Percentiles rank a stretch among this genome's conserved stretches.
Evolutionary conservation across 2,888 invertebrate genomes (phyloP).

Genomic region (Pollenia angustigena): DNA sequence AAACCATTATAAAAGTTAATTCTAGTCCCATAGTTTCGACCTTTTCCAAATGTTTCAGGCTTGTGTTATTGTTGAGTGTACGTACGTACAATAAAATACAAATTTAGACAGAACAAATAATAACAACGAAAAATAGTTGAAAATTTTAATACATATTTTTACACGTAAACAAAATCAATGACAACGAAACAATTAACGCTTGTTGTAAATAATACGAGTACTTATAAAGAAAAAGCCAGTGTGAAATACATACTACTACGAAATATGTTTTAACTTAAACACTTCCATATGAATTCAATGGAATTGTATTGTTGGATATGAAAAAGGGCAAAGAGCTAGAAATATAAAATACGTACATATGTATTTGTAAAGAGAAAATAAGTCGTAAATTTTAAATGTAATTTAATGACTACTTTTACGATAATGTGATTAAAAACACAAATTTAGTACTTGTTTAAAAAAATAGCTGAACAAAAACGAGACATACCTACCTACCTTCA

Average conservation of each 20-base stretch:
- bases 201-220: conserved; percentile 8
- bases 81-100: background rate
- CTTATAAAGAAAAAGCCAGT: conserved; percentile 4
- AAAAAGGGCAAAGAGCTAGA: background rate
- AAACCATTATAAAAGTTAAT: no score
- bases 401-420: background rate
- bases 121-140: background rate
- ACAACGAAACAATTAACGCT: conserved; percentile 36
- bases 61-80: no score
- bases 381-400: conserved; percentile 17
- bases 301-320: background rate
- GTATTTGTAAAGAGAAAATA: no score
- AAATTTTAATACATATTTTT: background rate
- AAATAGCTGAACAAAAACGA: no score
- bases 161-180: conserved; percentile 22
- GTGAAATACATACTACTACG: conserved; percentile 1
- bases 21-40: no score
- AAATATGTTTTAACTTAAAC: background rate
- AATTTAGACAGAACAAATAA: background rate
- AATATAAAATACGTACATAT: no score
- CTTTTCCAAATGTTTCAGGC: no score
- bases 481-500: no score
- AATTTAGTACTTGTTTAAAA: no score
- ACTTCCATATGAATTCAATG: background rate
- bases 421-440: background rate